Evolutionary conservation across 2,888 invertebrate genomes (phyloP).

Genomic region (Stenolophus ochropezus): DNA sequence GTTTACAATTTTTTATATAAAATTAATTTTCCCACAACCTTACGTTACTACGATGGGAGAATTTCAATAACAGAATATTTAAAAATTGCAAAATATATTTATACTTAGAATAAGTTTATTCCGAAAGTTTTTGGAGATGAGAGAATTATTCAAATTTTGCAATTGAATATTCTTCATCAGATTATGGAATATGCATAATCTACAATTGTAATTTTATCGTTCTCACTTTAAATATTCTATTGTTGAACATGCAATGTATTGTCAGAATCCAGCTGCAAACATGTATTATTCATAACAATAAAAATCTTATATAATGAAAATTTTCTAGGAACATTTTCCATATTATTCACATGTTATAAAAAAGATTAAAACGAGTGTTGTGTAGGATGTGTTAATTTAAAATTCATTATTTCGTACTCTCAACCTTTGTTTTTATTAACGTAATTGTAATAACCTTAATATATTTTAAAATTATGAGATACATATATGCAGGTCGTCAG

Average conservation of each 20-base stretch:
- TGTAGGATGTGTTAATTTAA: neutral
- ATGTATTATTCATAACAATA: neutral
- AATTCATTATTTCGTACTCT: neutral
- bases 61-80: no score
- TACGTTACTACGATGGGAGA: no score
- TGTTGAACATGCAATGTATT: neutral
- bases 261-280: neutral
- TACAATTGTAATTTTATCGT: neutral
- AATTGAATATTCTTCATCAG: no score
- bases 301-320: neutral
- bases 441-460: neutral
- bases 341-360: neutral
- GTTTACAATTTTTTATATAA: no score
- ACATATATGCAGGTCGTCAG: conserved; percentile 3
- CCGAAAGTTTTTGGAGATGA: no score
- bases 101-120: no score
- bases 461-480: neutral
- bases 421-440: neutral
- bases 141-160: no score
- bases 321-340: neutral
- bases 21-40: no score
- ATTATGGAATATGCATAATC: no score
- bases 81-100: no score
- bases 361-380: neutral
- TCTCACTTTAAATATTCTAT: neutral